phyloP scores from a whole-genome alignment of 2,797 vertebrate genomes.

The Alectoris magna region DNA sequence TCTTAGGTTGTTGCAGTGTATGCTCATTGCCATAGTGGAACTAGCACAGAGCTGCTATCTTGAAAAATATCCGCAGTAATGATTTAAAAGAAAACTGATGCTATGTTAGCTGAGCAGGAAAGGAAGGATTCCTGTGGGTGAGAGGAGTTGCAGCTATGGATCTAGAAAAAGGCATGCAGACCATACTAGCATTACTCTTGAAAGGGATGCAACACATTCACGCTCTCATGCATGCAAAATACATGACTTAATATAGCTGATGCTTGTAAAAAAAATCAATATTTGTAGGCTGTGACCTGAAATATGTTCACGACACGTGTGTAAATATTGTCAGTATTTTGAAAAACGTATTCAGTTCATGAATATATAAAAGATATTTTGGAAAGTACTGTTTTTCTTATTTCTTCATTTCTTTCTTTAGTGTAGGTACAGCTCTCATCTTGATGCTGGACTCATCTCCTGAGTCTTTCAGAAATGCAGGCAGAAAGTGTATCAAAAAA shows the following conservation, averaged over 20 bases:
- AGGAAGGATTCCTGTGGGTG: not conserved
- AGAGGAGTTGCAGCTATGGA: not conserved
- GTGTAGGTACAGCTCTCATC: not conserved
- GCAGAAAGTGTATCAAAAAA: not conserved
- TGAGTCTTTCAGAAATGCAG: not conserved
- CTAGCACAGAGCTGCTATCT: not conserved
- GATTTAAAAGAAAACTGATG: not conserved
- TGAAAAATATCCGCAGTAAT: not conserved
- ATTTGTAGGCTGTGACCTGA: not conserved
- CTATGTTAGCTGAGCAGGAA: not conserved
- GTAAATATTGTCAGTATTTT: not conserved
- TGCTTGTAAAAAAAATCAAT: not conserved
- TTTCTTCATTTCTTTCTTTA: not conserved
- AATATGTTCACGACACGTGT: not conserved
- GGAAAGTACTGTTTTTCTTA: not conserved
- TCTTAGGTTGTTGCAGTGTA: accelerated
- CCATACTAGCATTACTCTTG: not conserved
- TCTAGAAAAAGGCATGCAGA: not conserved
- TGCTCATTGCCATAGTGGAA: not conserved
- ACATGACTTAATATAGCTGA: not conserved
- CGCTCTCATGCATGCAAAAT: accelerated
- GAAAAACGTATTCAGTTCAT: not conserved
- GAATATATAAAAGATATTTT: not conserved
- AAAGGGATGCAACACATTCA: not conserved
- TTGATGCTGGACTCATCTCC: not conserved